phyloP scores from a whole-genome alignment of 2,113 vertebrate genomes.

The Tamias sibiricus region DNA sequence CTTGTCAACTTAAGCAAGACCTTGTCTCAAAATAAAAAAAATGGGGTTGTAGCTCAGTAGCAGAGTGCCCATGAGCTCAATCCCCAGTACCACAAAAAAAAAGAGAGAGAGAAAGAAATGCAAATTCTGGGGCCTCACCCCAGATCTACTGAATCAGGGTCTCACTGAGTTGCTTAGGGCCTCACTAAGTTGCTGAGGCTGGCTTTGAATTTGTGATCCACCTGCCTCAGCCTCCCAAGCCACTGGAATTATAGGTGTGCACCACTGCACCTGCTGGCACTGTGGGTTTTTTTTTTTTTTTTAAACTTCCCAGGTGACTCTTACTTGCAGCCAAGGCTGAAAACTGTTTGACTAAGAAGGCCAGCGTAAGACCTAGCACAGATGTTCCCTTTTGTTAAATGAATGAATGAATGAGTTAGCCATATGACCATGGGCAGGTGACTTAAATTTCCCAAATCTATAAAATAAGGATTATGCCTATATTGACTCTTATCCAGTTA shows the following conservation, averaged over 20 bases:
- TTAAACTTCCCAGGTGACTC: too few species aligned
- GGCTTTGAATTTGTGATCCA: background rate
- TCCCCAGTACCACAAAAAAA: background rate
- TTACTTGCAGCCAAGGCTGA: background rate
- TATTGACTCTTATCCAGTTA: background rate
- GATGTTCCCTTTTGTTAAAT: background rate
- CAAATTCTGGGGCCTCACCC: too few species aligned
- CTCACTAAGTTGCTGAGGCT: background rate
- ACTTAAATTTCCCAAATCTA: background rate
- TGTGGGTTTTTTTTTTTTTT: too few species aligned
- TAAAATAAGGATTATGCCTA: background rate
- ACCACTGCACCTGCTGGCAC: too few species aligned
- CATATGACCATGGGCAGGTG: background rate
- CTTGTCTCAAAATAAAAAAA: background rate
- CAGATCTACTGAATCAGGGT: background rate
- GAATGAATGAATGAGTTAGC: background rate
- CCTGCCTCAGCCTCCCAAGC: background rate
- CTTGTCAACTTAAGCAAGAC: background rate
- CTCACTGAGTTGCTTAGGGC: background rate
- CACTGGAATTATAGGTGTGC: background rate
- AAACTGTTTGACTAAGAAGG: background rate
- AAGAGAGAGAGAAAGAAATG: background rate
- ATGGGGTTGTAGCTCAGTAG: background rate
- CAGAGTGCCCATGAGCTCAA: background rate
- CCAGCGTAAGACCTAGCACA: background rate